Base-by-base conservation (phyloP, 2,113 vertebrate genomes). In the Thymallus thymallus region DNA sequence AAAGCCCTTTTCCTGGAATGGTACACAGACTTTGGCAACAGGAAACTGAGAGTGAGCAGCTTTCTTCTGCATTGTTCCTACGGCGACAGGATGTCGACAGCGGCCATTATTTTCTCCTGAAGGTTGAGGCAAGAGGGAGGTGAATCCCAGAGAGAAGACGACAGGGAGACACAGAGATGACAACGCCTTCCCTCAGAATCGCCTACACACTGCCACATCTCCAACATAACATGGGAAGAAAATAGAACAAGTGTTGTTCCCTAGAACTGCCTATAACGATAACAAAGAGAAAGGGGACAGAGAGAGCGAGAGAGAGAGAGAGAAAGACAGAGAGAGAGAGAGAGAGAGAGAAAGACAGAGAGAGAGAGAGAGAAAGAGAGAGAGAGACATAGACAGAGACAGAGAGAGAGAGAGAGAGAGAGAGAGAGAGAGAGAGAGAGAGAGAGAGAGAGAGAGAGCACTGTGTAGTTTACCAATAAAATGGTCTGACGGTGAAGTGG, bases 1-100 rank as follows among this genome's bases (percentile, higher is more conserved):
- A 66, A 62, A 64, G 41, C 41, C 56, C 60, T 65, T 26, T 60
- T 73, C 72, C 62, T 77, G 67, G 67, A 81, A 79, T 74, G 77
- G 60, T 10, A 10, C 35, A 12, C 48, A 51, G 82, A 80, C 77
- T 73, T 69, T 71, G 68, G 56, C 64, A 73, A 72, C 80, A 73
- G 86, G 86, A 85, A 84, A 69, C 63, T 30, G 48, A 46, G 48
- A 45, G 74, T 18, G 69, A 56, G 63, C 74, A n/a, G 30, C 79
- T 72, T 61, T 72, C 75, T 71, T 29, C 75, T 58, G 77, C 76
- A 80, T 80, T 82, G 81, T 84, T 79, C 76, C 74, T 73, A 74
- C 71, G 32, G 68, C 22, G 32, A 87, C 79, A 72, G 83, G 79
- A 87, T 80, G 77, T 51, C 48, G 70, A 76, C 55, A 61, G 16